A percentile compares a stretch with the other conserved stretches of the same genome.
Conservation (phyloP, 2,113 vertebrate species). For the Ameiurus melas region DNA sequence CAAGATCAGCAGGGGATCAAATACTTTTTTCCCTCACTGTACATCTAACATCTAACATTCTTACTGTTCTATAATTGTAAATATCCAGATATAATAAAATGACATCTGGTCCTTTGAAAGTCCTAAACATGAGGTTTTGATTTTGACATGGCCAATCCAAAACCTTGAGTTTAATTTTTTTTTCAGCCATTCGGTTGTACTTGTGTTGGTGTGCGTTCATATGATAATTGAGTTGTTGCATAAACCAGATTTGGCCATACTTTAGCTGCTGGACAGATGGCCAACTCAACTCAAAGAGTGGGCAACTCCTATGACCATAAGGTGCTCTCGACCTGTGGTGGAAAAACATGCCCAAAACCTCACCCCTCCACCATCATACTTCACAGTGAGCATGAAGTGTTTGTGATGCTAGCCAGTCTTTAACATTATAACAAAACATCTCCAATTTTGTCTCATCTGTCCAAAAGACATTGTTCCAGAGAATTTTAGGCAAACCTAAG, state of each 20-base stretch:
- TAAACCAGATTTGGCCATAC: neutral
- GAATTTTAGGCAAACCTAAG: neutral
- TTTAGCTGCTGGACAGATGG: neutral
- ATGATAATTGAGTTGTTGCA: neutral
- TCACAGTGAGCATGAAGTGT: neutral
- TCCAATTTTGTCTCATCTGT: neutral
- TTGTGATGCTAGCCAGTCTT: neutral
- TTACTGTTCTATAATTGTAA: neutral
- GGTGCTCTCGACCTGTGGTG: neutral
- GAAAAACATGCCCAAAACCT: neutral
- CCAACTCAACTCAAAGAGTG: too few species aligned
- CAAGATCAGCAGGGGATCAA: too few species aligned
- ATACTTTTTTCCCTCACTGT: too few species aligned
- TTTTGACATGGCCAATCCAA: neutral
- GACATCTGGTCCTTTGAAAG: neutral
- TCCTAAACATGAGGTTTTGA: neutral
- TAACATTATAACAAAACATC: neutral
- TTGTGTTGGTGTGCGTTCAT: neutral
- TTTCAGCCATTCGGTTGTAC: neutral
- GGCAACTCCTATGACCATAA: neutral
- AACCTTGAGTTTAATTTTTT: neutral
- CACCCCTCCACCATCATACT: neutral
- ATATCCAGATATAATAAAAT: neutral
- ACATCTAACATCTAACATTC: neutral
- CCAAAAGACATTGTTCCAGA: neutral